Percentiles rank a stretch among this genome's conserved stretches.
These are phyloP conservation scores for Gryllus bimaculatus DNA, from an alignment of 1,140 invertebrate species.

Conservation along the genomic window DNA sequence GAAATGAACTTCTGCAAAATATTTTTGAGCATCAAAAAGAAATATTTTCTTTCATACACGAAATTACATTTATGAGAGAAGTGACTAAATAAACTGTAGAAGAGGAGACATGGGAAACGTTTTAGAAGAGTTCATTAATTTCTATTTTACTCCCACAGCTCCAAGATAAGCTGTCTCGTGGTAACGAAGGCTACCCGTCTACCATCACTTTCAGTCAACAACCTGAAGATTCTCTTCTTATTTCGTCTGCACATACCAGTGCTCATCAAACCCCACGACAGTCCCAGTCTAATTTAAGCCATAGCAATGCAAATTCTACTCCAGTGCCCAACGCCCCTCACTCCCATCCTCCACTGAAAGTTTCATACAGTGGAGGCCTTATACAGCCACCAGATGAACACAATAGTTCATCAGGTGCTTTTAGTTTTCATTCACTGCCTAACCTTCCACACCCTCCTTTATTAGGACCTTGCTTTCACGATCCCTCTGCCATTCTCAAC, in stretches of 20 bases:
- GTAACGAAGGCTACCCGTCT: constrained; percentile 9
- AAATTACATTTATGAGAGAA: too few species aligned
- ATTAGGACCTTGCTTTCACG: neutral
- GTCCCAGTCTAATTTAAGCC: constrained; percentile 10
- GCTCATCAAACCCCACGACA: constrained; percentile 10
- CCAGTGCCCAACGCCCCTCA: neutral
- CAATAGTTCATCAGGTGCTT: constrained; percentile 10
- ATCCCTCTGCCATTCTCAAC: constrained; percentile 1
- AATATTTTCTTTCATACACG: too few species aligned
- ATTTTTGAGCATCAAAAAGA: too few species aligned
- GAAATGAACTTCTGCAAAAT: too few species aligned
- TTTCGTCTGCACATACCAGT: constrained; percentile 9
- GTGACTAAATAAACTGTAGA: too few species aligned
- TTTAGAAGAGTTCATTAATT: neutral
- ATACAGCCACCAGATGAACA: constrained; percentile 8
- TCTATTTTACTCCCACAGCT: constrained; percentile 9
- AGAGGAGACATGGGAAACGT: neutral
- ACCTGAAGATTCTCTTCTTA: constrained; percentile 11
- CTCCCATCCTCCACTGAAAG: neutral
- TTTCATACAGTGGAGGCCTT: constrained; percentile 10
- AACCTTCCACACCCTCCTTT: constrained; percentile 15
- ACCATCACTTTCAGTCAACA: neutral
- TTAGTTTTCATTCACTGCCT: constrained; percentile 19
- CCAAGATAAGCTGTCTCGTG: constrained; percentile 7
- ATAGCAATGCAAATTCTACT: neutral